Evolutionary conservation across 2,888 invertebrate genomes (phyloP), one percentile per base, ranked within the genome.

Genomic region (Coenonympha arcania): DNA sequence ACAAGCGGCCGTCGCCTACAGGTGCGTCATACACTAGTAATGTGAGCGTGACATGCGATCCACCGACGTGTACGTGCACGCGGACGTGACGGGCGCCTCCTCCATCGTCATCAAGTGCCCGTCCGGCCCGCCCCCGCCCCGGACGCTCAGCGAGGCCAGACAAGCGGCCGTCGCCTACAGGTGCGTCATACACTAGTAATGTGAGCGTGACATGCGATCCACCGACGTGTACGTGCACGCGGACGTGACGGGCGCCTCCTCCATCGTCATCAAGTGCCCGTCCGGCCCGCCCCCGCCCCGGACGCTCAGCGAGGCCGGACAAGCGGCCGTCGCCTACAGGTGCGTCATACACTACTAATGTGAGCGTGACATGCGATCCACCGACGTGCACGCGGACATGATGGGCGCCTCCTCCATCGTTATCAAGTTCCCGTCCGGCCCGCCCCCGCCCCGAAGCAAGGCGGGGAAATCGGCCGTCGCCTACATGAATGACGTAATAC

Each of bases 211-310:
- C n/a, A n/a, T n/a, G n/a, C 90, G 91, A 16, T 66, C 91, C 11
- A 91, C 90, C 1, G 99, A n/a, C n/a, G n/a, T n/a, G n/a, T n/a
- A 99, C 86, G 97, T 99, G 4, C 99, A 99, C 79, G 99, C 99
- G 1, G 99, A 99, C 69, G 88, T 97, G 55, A 91, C 93, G 57
- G 98, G 98, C 36, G 98, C 97, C 1, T 92, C 96, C 48, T 98
- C 96, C 61, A 90, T 98, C 40, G 86, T 99, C 20, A 90, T 99
- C 37, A 97, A 98, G 80, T 98, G 97, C 86, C 70, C 53, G 11
- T 63, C 62, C 0, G 68, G 50, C 0, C 59, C 63, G 8, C 67
- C 98, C 16, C 96, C 99, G n/a, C 99, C 99, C 0, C 93, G 95
- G 79, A n/a, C n/a, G n/a, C n/a, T n/a, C n/a, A 92, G 94, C 55